Evolutionary conservation across 2,797 vertebrate species (phyloP), one percentile per base, ranked within the genome.

Genomic region (Selene dorsalis): DNA sequence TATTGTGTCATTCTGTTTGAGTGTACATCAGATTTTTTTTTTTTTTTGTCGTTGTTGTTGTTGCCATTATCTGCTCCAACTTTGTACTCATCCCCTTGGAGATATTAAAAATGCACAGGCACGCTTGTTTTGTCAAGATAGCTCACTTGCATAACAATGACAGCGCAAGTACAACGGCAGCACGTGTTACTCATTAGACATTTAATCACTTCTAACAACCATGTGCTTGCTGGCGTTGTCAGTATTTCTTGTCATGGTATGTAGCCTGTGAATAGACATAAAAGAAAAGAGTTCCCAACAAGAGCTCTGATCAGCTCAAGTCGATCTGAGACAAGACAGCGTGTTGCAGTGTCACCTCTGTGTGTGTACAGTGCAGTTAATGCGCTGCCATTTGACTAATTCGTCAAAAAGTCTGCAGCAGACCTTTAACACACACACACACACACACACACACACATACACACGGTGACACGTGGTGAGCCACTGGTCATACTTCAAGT

Each of bases 161-260:
- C 82, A 75, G 74, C 80, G 55, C 50, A 65, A 85, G 81, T 77
- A 79, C 81, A 79, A 73, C 78, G 55, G n/a, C 61, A 58, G 88
- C 76, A 78, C 81, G 64, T 86, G 85, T 85, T 78, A 55, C 76
- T 90, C 77, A 82, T 90, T 79, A 84, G 70, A 79, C 79, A 3
- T 73, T 74, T 87, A 80, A 85, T 86, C 80, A 75, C 65, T 79
- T 77, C 77, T 74, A 80, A 86, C 81, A 77, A 61, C 73, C 70
- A 55, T 53, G 75, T 61, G 76, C 84, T 74, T 7, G 22, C 59
- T 45, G 14, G 64, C 72, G 43, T 65, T 60, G 86, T 84, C 72
- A 56, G 58, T 47, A 59, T 81, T 70, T 83, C 67, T 43, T 79
- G 79, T 84, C 59, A 64, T 38, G 53, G 69, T 55, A 72, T 77